Base-by-base conservation (phyloP, 2,113 vertebrate genomes). In the Scytalopus superciliaris region DNA sequence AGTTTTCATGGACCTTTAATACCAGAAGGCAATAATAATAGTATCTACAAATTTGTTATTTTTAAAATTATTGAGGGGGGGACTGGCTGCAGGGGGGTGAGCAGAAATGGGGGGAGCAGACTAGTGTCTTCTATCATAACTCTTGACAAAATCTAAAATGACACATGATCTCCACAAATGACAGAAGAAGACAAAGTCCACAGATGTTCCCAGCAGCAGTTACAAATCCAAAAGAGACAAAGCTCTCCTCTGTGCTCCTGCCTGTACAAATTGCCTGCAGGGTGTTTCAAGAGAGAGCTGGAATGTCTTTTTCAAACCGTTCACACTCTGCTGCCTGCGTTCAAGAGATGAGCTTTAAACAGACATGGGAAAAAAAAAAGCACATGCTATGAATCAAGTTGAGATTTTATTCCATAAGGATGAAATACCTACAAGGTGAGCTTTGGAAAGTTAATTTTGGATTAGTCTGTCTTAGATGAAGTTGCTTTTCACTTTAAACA, bases 231-330 rank as follows among this genome's bases (percentile, higher is more conserved):
- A 83, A 96, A 83, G 90, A 95, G 93, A 94, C 88, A 90, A 95
- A 96, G 93, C 88, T 93, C 81, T 83, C 92, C 92, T 87, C 79
- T 97, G 72, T 92, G 59, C 56, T 95, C 55, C 60, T 90, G 92
- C 86, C 90, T 92, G 88, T 95, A 92, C 69, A 93, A 96, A 96
- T 87, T 94, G 93, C 92, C 92, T 84, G 93, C 64, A 6, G 95
- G 90, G 92, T 96, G 57, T 96, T 97, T 56, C 35, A 0, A 86
- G 75, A 92, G 94, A 68, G 77, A 88, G 64, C 3, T 64, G 93
- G 76, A 94, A 94, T 95, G 85, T 88, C 93, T 93, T 93, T 96
- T 96, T 88, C 93, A 97, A 96, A 93, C 79, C 0, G 0, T 90
- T 96, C 92, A 94, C 92, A 95, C 85, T 93, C 93, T 86, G 67